Evolutionary conservation across 2,888 invertebrate species (phyloP).

Genomic region (Gnatocerus cornutus): DNA sequence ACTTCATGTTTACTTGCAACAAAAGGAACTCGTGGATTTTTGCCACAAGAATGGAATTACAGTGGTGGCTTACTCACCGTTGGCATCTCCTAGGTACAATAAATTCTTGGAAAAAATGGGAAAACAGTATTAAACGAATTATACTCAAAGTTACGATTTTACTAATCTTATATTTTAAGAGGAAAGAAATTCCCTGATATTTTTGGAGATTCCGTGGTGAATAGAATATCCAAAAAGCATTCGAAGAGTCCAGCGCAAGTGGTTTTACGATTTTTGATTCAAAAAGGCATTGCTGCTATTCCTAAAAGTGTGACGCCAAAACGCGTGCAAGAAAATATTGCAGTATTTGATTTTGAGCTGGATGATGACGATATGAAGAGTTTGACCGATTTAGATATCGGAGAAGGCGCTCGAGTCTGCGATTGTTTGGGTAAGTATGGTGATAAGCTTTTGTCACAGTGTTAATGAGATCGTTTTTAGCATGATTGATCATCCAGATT

Average conservation of each 20-base stretch:
- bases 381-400: too few relatives aligned
- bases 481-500: too few relatives aligned
- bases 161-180: slow-evolving; percentile 13
- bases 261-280: slow-evolving; percentile 80
- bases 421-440: too few relatives aligned
- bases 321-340: slow-evolving; percentile 83
- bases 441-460: too few relatives aligned
- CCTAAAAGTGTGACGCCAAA: slow-evolving; percentile 85
- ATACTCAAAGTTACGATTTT: background rate
- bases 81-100: slow-evolving; percentile 70
- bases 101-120: slow-evolving; percentile 65
- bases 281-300: slow-evolving; percentile 81
- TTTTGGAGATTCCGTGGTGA: slow-evolving; percentile 68
- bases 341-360: too few relatives aligned
- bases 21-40: slow-evolving; percentile 65
- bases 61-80: slow-evolving; percentile 72
- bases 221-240: slow-evolving; percentile 56
- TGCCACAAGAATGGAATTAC: slow-evolving; percentile 68
- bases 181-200: slow-evolving; percentile 49
- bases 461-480: too few relatives aligned
- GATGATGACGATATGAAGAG: too few relatives aligned
- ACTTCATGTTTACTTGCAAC: slow-evolving; percentile 71
- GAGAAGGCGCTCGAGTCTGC: too few relatives aligned
- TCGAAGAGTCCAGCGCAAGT: slow-evolving; percentile 79
- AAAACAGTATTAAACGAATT: slow-evolving; percentile 9